Evolutionary conservation across 1,140 invertebrate genomes (phyloP), one percentile per base, ranked within the genome.

Genomic region (Macrosteles quadrilineatus): DNA sequence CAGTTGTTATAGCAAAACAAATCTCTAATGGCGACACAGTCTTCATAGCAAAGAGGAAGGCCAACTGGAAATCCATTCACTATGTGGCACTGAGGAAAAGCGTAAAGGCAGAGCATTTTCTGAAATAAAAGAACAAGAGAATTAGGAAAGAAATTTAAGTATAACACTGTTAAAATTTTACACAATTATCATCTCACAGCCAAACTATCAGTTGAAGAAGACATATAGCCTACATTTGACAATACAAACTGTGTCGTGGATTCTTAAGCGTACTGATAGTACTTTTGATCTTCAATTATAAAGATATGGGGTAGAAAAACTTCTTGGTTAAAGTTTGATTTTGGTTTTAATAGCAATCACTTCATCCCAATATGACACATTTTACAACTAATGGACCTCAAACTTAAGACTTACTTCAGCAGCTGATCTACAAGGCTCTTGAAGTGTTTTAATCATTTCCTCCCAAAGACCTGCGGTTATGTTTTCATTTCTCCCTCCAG

Each of bases 1-100:
- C 95, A 97, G 77, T 97, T 91, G 76, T 92, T 93, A 79, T 94
- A 95, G 82, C 96, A 98, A 80, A 97, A 93, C 73, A 94, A 86
- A 77, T 94, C 87, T 77, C 90, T 89, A 3, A 96, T 91, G 29
- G 94, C 95, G 75, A 93, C 87, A 78, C 96, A 98, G 78, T 97
- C 95, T 85, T 98, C 94, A 75, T 92, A 94, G 83, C 91, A 97
- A 12, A 95, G 80, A 19, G 92, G 91, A 69, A 94, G 80, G 29
- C 80, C 81, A 17, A 80, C 75, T 50, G 84, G 75, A 45, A 84
- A 86, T 14, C 80, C 82, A 67, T 86, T 85, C 73, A 86, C 85
- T 74, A 89, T 78, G 45, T 87, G 82, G 78, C 96, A 98, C 77
- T 91, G 88, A 2, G 95, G 95, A 83, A 97, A 97, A 14, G 94